Percentiles rank a stretch among this genome's conserved stretches.
Conservation (phyloP, 2,888 invertebrate species). For the Drosophila melanosoma region DNA sequence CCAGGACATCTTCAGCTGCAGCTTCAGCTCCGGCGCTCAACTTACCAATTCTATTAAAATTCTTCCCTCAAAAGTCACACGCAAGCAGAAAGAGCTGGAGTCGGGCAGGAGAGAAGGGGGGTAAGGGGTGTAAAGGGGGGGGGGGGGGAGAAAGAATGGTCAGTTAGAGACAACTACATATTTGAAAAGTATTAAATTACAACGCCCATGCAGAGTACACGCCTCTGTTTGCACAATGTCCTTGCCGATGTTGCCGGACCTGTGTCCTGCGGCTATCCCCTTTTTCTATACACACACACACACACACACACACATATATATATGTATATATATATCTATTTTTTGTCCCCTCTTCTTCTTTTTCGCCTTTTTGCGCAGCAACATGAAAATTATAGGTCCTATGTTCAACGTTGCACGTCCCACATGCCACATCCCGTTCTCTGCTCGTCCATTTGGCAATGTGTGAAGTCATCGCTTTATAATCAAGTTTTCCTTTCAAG, state of each 20-base stretch:
- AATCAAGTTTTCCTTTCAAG: constrained; percentile 83
- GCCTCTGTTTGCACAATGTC: constrained; percentile 75
- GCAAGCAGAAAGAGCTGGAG: constrained; percentile 37
- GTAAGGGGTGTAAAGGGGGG: no score
- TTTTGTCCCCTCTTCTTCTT: constrained; percentile 2
- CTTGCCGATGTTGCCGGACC: constrained; percentile 39
- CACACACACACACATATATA: no score
- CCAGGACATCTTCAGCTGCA: constrained; percentile 7
- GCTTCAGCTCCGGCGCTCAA: constrained; percentile 52
- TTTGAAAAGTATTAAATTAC: constrained; percentile 81
- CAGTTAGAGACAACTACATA: constrained; percentile 65
- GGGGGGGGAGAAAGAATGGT: background rate
- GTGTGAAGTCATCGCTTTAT: constrained; percentile 84
- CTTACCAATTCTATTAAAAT: constrained; percentile 81
- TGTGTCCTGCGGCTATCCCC: background rate
- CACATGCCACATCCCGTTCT: background rate
- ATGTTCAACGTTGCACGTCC: background rate
- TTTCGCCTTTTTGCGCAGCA: constrained; percentile 29
- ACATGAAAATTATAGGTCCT: constrained; percentile 73
- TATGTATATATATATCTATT: background rate
- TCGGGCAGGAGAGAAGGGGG: background rate
- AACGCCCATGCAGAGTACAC: constrained; percentile 56
- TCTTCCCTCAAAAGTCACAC: constrained; percentile 63
- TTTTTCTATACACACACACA: background rate
- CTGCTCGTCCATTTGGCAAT: constrained; percentile 61